Evolutionary conservation across 2,113 vertebrate species (phyloP).

Genomic region (Aptenodytes forsteri): DNA sequence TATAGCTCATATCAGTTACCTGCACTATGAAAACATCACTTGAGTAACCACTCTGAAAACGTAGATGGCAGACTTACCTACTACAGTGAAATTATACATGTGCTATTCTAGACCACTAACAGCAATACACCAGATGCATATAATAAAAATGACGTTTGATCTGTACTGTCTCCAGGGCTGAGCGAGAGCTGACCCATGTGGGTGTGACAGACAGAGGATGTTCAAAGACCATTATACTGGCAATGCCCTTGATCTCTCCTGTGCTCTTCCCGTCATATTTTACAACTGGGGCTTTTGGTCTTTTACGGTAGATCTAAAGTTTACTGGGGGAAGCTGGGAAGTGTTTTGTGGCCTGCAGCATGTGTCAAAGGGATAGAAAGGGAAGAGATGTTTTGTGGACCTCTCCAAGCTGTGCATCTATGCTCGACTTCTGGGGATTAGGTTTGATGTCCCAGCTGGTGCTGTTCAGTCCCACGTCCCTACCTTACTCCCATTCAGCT

Average conservation of each 20-base stretch:
- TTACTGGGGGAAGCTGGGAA: neutral
- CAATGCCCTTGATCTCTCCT: slow-evolving; percentile 60
- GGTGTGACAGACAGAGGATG: neutral
- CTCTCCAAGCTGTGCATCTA: neutral
- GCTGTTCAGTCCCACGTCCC: neutral
- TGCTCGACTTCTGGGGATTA: neutral
- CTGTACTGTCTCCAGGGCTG: neutral
- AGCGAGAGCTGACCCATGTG: slow-evolving; percentile 16
- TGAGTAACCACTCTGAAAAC: neutral
- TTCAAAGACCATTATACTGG: slow-evolving; percentile 26
- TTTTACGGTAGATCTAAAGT: neutral
- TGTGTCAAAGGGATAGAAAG: neutral
- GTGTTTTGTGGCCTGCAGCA: neutral
- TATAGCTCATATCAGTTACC: neutral
- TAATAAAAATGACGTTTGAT: slow-evolving; percentile 45
- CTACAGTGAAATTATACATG: neutral
- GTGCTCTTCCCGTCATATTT: slow-evolving; percentile 51
- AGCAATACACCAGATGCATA: neutral
- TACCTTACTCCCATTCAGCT: neutral
- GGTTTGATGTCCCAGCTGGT: neutral
- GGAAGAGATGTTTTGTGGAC: neutral
- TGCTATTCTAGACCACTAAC: neutral
- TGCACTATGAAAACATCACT: neutral
- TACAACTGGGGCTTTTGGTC: neutral
- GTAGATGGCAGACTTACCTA: neutral